Evolutionary conservation across 2,797 vertebrate genomes (phyloP).

Genomic region (Melanotaenia nigrans): DNA sequence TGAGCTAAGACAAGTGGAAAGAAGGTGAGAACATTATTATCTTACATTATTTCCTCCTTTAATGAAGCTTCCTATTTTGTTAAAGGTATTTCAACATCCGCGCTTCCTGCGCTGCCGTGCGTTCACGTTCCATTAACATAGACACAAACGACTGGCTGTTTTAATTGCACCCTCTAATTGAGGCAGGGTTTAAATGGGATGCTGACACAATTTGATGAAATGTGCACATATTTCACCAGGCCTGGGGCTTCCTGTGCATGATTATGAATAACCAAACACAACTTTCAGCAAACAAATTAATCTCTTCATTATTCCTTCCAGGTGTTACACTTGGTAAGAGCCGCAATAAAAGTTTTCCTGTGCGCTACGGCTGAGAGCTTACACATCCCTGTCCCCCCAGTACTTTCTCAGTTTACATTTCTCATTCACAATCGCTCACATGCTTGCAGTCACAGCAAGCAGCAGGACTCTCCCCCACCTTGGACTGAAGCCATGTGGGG

Average conservation of each 20-base stretch:
- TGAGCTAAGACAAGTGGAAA: slow-evolving; percentile 11
- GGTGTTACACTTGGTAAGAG: slow-evolving; percentile 60
- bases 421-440: slow-evolving; percentile 52
- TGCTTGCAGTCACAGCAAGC: slow-evolving; percentile 46
- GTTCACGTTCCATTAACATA: slow-evolving; percentile 54
- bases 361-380: slow-evolving; percentile 49
- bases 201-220: slow-evolving; percentile 54
- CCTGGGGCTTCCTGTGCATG: slow-evolving; percentile 46
- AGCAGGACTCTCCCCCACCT: slow-evolving; percentile 56
- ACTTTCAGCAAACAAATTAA: slow-evolving; percentile 67
- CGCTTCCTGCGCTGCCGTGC: slow-evolving; percentile 9
- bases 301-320: slow-evolving; percentile 59
- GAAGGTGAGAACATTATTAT: slow-evolving; percentile 34
- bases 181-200: slow-evolving; percentile 50
- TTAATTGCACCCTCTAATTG: slow-evolving; percentile 64
- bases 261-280: slow-evolving; percentile 48
- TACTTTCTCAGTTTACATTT: slow-evolving; percentile 80
- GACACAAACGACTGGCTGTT: slow-evolving; percentile 42
- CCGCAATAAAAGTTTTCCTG: slow-evolving; percentile 62
- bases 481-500: slow-evolving; percentile 69
- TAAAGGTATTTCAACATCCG: slow-evolving; percentile 30
- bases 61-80: slow-evolving; percentile 43
- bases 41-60: slow-evolving; percentile 31
- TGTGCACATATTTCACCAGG: slow-evolving; percentile 41
- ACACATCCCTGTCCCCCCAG: slow-evolving; percentile 69